Evolutionary conservation across 2,113 vertebrate species (phyloP), one percentile per base, ranked within the genome.

Genomic region (Dendropsophus ebraccatus): DNA sequence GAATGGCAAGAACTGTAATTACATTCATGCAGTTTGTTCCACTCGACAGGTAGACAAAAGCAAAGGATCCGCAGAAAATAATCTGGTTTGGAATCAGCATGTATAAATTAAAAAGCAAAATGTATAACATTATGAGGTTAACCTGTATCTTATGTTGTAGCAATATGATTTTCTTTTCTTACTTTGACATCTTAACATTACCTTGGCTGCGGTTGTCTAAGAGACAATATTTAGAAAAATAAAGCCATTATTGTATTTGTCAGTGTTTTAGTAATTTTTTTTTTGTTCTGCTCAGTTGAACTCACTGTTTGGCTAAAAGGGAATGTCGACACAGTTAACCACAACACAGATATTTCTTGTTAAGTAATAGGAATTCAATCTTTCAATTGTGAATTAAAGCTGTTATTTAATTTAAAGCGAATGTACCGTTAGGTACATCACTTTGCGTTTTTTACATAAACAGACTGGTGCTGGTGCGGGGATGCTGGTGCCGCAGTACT

Each of bases 1-100:
- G 75, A 77, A 77, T 77, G 75, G 75, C 75, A 77, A 77, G 75
- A 25, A 54, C 28, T 54, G 32, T 77, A 77, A 77, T 54, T 77
- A 56, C 49, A 32, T 77, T 77, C 75, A 21, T 54, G 45, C 25
- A 54, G 52, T 77, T 54, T 77, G 50, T 54, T 54, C 50, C 50
- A 23, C 75, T 35, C 75, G 21, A 28, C 17, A 77, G 75, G 75
- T 77, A 54, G 75, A 77, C 49, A 77, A 54, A 54, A 47, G 49
- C 25, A 76, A 76, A 30, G 25, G n/a, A n/a, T 74, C 47, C 49
- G 13, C 41, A 74, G 73, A 75, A 75, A 25, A 72, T 37, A 50
- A 77, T 54, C 75, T 54, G 50, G 28, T 19, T 77, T 77, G 54
- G 28, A 77, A 77, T 77, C 75, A 19, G 50, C 25, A 19, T 25